A percentile compares a stretch with the other conserved stretches of the same genome.
Conservation (phyloP, 2,113 vertebrate genomes). For the Leptobrachium ailaonicum region DNA sequence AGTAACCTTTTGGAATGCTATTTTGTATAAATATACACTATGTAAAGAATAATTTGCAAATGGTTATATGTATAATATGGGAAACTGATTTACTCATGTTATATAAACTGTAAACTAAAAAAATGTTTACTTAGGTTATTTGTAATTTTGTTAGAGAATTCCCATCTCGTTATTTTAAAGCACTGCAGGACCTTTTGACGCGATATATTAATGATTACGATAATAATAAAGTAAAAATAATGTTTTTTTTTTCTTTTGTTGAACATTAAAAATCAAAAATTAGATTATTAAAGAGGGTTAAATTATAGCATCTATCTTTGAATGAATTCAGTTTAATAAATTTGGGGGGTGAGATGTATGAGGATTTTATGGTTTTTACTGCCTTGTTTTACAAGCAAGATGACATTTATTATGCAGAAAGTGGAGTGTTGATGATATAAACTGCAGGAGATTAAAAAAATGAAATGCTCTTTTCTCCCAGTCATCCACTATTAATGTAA, state of each 20-base stretch:
- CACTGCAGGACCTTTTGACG: no score
- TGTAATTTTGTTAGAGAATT: no score
- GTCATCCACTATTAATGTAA: conserved; percentile 20
- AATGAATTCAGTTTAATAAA: conserved; percentile 63
- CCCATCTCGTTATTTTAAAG: no score
- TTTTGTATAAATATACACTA: no score
- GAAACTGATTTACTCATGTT: no score
- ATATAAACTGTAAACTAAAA: no score
- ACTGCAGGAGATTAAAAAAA: background rate
- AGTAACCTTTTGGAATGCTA: conserved; percentile 59
- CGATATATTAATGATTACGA: no score
- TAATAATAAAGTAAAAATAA: no score
- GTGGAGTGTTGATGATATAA: background rate
- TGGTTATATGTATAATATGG: no score
- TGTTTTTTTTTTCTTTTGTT: no score
- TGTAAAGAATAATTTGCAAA: no score
- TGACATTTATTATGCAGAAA: conserved; percentile 17
- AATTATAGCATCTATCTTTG: conserved; percentile 57
- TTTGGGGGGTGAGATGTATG: background rate
- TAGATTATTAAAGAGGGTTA: conserved; percentile 70
- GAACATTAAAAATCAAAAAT: conserved; percentile 58
- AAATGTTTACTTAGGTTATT: no score
- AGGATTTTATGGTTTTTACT: background rate
- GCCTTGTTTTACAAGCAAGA: background rate
- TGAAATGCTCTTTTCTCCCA: background rate